Evolutionary conservation across 1,140 invertebrate species (phyloP).

Genomic region (Panonychus citri): DNA sequence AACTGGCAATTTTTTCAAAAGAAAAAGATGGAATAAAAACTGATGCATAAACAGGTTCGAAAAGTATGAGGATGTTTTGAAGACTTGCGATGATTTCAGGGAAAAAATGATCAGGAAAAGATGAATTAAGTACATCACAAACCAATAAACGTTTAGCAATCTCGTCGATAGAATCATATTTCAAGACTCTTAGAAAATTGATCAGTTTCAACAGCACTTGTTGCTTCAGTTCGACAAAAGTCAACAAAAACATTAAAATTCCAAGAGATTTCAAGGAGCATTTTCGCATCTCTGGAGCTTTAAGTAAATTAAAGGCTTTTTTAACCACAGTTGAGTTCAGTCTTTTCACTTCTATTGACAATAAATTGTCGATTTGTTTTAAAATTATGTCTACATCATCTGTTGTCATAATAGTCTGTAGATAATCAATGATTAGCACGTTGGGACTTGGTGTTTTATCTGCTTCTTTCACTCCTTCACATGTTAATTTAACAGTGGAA

Average conservation of each 20-base stretch:
- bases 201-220: background rate
- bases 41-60: background rate
- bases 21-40: background rate
- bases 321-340: background rate
- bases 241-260: background rate
- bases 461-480: background rate
- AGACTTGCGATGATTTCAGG: background rate
- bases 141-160: background rate
- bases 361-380: background rate
- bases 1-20: constrained; percentile 1
- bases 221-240: background rate
- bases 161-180: background rate
- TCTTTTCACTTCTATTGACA: background rate
- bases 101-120: background rate
- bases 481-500: no score
- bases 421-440: background rate
- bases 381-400: background rate
- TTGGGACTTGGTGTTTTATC: background rate
- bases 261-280: background rate
- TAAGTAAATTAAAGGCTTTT: background rate
- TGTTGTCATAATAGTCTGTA: background rate
- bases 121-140: background rate
- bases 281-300: background rate
- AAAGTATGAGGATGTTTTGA: background rate
- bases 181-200: background rate